phyloP scores from a whole-genome alignment of 1,140 invertebrate species.

The Pseudomyrmex dendroicus region DNA sequence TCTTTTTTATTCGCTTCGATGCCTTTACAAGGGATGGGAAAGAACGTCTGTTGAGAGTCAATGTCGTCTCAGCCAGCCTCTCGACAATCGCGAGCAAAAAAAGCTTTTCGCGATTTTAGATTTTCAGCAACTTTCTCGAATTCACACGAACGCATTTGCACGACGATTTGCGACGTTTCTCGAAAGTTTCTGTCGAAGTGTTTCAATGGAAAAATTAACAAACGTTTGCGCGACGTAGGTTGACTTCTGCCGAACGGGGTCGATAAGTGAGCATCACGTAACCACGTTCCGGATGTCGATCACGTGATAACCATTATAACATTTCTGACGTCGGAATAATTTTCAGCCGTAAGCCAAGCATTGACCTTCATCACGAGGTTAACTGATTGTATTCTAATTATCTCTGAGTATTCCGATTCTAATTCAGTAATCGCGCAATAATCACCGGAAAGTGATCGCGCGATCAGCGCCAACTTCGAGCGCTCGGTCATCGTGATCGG shows the following conservation, averaged over 20 bases:
- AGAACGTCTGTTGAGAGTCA: constrained; percentile 17
- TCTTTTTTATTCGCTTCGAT: constrained; percentile 42
- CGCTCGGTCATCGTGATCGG: no score
- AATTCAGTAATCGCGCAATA: constrained; percentile 81
- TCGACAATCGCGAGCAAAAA: constrained; percentile 17
- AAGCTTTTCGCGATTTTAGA: neutral
- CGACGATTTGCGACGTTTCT: no score
- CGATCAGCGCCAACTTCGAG: no score
- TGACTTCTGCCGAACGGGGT: neutral
- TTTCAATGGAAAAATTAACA: no score
- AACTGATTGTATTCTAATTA: constrained; percentile 83
- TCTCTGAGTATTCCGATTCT: constrained; percentile 77
- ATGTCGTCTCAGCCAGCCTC: no score
- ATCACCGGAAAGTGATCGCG: constrained; percentile 83
- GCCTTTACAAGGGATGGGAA: constrained; percentile 16
- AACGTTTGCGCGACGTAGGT: neutral
- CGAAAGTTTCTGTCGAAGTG: no score
- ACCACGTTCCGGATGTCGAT: neutral
- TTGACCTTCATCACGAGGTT: constrained; percentile 77
- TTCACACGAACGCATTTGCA: no score
- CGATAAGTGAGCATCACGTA: neutral
- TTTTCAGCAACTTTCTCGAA: no score
- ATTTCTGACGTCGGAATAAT: constrained; percentile 3
- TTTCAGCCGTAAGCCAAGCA: constrained; percentile 44
- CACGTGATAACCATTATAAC: neutral